A percentile compares a stretch with the other conserved stretches of the same genome.
These are phyloP conservation scores for Clarias pachynema DNA, from an alignment of 2,797 vertebrate genomes.

Conservation along the genomic window DNA sequence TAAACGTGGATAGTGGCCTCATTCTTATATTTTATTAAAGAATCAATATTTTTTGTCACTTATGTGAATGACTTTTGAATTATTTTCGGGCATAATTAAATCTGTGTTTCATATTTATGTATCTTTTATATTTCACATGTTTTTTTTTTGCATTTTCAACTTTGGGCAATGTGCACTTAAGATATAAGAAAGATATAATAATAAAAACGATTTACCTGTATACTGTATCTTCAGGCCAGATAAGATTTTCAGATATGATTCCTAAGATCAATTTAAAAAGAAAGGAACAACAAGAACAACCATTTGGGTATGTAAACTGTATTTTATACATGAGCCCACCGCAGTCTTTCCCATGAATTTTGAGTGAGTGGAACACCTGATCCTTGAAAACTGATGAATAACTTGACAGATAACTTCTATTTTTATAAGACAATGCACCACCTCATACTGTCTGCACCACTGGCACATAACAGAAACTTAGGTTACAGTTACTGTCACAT, in stretches of 20 bases:
- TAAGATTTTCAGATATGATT: not conserved
- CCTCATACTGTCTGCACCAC: too few relatives aligned
- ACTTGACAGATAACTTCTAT: too few relatives aligned
- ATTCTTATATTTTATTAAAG: slow-evolving; percentile 33
- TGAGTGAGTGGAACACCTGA: too few relatives aligned
- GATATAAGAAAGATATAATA: not conserved
- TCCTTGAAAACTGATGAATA: too few relatives aligned
- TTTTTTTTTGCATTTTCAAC: not conserved
- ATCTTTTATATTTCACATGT: not conserved
- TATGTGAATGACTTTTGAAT: not conserved
- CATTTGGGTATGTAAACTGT: not conserved
- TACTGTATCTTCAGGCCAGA: not conserved
- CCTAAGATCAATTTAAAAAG: not conserved
- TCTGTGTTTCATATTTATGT: slow-evolving; percentile 5
- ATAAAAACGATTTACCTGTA: not conserved
- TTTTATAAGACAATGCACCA: too few relatives aligned
- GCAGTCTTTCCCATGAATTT: too few relatives aligned
- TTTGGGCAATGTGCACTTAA: not conserved
- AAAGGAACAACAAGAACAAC: not conserved
- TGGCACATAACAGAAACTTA: too few relatives aligned
- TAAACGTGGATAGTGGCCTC: not conserved
- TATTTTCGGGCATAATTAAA: not conserved
- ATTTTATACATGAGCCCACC: not conserved
- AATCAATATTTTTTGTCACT: slow-evolving; percentile 18
- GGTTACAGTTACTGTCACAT: too few relatives aligned